A percentile compares a stretch with the other conserved stretches of the same genome.
Conservation (phyloP, 2,888 invertebrate species). For the Pachydiplax longipennis region DNA sequence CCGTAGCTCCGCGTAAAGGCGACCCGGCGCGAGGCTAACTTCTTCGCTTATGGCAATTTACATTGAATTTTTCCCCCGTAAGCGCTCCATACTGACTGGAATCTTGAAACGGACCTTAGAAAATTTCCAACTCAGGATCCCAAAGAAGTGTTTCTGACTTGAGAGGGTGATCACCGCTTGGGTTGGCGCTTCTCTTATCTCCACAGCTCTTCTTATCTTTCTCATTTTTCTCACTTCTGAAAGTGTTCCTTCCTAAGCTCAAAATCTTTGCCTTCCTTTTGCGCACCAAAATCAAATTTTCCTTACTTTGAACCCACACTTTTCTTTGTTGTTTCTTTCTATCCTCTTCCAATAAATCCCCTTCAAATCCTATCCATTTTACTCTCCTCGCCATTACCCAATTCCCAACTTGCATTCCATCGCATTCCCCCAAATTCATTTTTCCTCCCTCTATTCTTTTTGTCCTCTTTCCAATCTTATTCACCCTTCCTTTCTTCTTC, state of each 20-base stretch:
- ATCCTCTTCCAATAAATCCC: background rate
- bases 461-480: background rate
- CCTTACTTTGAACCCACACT: background rate
- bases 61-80: too few species aligned
- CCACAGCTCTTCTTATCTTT: background rate
- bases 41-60: too few species aligned
- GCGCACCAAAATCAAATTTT: background rate
- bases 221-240: background rate
- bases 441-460: background rate
- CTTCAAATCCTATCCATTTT: background rate
- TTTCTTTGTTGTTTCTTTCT: background rate
- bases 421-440: background rate
- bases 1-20: too few species aligned
- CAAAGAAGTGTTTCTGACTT: too few species aligned
- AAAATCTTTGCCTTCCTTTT: background rate
- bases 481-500: background rate
- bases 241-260: background rate
- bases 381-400: background rate
- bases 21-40: too few species aligned
- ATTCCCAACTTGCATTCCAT: background rate
- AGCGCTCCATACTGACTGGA: too few species aligned
- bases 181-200: too few species aligned
- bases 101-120: too few species aligned
- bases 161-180: too few species aligned
- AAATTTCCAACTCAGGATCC: too few species aligned